Evolutionary conservation across 2,888 invertebrate species (phyloP), one percentile per base, ranked within the genome.

Genomic region (Heliconius ethilla): DNA sequence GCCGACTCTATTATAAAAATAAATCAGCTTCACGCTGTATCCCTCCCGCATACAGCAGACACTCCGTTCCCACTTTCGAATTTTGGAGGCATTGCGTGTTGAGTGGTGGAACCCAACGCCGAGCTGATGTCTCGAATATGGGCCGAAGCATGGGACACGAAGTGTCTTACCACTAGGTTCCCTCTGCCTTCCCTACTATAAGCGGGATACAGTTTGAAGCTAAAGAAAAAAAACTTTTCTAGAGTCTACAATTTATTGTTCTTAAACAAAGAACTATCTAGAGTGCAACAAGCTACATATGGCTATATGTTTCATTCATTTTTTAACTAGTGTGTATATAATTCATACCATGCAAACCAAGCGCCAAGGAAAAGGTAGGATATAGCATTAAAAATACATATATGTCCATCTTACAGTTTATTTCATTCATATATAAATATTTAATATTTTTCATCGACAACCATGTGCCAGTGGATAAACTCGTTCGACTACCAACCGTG

Each of bases 371-470:
- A 77, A 79, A 82, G 83, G 82, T 82, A 83, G 83, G 83, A 87
- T 79, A 86, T 87, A 86, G 85, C 84, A 92, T 89, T 92, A 87
- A 92, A 92, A 92, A 92, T 91, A 91, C 91, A 89, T 88, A 88
- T 86, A 87, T 87, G 87, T 76, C 86, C 88, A 83, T 85, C 85
- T 88, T 88, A 90, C 89, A 86, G 89, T 92, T 92, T 92, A 92
- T 92, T 92, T 88, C 87, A 89, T 89, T 85, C 85, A 85, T 90
- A 90, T 91, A 91, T 79, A 79, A 69, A 80, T 79, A 79, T 70
- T 65, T 75, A 37, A 66, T 69, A 70, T 33, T 66, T 76, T 78
- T 75, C 69, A 78, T 78, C 76, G 75, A 77, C 81, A 81, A 51
- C 78, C 78, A 66, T 65, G 74, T 79, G 75, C 70, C 65, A 80